Conservation (phyloP, 2,797 vertebrate species). For the Rhincodon typus region DNA sequence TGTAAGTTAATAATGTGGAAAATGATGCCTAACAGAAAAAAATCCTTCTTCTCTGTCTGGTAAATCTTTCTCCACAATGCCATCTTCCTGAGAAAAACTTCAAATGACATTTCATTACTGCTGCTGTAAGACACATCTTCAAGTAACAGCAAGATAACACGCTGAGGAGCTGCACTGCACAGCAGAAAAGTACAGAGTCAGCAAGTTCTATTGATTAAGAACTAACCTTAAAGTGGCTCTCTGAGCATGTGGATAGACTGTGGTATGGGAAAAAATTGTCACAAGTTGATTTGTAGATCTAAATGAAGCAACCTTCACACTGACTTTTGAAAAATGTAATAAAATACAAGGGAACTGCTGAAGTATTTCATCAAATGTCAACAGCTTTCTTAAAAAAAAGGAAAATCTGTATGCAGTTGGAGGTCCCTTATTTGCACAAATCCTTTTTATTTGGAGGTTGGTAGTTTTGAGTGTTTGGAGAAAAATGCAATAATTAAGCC, state of each 20-base stretch:
- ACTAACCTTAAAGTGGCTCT: constrained; percentile 96
- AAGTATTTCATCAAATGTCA: constrained; percentile 73
- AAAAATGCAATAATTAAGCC: constrained; percentile 67
- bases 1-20: neutral
- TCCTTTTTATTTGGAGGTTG: constrained; percentile 46
- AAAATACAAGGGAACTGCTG: constrained; percentile 71
- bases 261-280: constrained; percentile 84
- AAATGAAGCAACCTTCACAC: constrained; percentile 15
- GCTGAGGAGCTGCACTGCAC: constrained; percentile 74
- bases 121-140: neutral
- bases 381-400: constrained; percentile 47
- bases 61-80: neutral
- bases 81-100: neutral
- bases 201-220: constrained; percentile 99
- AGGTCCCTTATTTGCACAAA: constrained; percentile 69
- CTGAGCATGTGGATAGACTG: constrained; percentile 77
- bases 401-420: constrained; percentile 48
- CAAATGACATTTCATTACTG: constrained; percentile 19
- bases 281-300: constrained; percentile 70
- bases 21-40: neutral
- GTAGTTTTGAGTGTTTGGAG: neutral
- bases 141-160: constrained; percentile 66
- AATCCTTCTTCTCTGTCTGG: neutral
- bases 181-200: constrained; percentile 82
- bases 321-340: constrained; percentile 35